Evolutionary conservation across 2,113 vertebrate genomes (phyloP).

Genomic region (Puma concolor): DNA sequence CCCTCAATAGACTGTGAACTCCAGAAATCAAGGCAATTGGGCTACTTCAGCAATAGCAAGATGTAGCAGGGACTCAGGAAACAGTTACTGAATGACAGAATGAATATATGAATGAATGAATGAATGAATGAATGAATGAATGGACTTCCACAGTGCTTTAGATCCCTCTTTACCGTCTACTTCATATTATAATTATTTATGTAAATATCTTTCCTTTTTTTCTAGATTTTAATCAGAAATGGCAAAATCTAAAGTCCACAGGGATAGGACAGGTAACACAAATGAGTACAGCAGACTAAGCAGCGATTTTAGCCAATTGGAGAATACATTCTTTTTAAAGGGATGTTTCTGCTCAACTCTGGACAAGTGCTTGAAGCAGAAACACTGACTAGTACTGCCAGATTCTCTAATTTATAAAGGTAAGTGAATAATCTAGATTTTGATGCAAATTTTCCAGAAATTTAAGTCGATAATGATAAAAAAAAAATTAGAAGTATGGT

Average conservation of each 20-base stretch:
- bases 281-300: not conserved
- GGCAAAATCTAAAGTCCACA: not conserved
- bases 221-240: not conserved
- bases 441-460: not conserved
- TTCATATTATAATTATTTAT: conserved; percentile 5
- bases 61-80: not conserved
- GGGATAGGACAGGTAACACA: not conserved
- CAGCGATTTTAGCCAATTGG: not conserved
- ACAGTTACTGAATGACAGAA: not conserved
- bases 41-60: not conserved
- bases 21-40: not conserved
- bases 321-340: not conserved
- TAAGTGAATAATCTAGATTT: not conserved
- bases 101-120: not conserved
- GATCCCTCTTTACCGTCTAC: not conserved
- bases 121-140: not conserved
- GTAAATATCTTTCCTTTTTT: not conserved
- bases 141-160: not conserved
- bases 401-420: not conserved
- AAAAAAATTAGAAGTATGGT: not conserved
- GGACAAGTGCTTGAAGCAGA: not conserved
- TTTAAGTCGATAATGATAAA: not conserved
- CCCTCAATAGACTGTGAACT: not conserved
- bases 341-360: not conserved
- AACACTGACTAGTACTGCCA: not conserved